Evolutionary conservation across 2,797 vertebrate genomes (phyloP), one percentile per base, ranked within the genome.

Genomic region (Hemibagrus guttatus): DNA sequence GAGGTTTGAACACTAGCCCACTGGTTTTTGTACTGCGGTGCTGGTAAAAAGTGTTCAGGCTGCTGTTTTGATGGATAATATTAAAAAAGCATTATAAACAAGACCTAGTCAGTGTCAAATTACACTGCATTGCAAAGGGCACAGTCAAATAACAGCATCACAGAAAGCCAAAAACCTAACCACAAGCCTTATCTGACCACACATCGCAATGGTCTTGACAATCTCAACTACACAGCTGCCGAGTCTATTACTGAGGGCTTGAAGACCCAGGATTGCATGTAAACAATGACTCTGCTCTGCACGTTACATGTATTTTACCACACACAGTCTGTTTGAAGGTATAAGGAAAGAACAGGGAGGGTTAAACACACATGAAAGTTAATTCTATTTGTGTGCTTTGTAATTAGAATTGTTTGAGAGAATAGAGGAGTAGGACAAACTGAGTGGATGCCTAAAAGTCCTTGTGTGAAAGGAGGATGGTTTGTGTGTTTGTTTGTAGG

Each of bases 311-410:
- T 63, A 61, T 42, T 85, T 66, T 68, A 31, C 84, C 88, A 64
- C 79, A 89, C 87, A 89, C 61, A 19, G 69, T 85, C 42, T 88
- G 85, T 87, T 69, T 88, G 76, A 74, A 56, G 61, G 28, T 52
- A 35, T 74, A 83, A 58, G 12, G 61, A 80, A 31, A 46, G 71
- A 66, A 87, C n/a, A 26, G 6, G 0, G 13, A 52, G 21, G 23
- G 35, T 42, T 31, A 78, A 80, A 52, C 21, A 76, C 86, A 83
- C 71, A 84, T 86, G 78, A 35, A 72, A 31, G 68, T 76, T 89
- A 21, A 84, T 35, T 63, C 19, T 81, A 49, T 59, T n/a, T 64
- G 59, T 82, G 64, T 66, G 74, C 58, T 23, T 69, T 83, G 46
- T 81, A 81, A 83, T 71, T 71, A 54, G 64, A 71, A 58, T 64